Conservation (phyloP, 2,888 invertebrate species). For the Anagyrus pseudococci region DNA sequence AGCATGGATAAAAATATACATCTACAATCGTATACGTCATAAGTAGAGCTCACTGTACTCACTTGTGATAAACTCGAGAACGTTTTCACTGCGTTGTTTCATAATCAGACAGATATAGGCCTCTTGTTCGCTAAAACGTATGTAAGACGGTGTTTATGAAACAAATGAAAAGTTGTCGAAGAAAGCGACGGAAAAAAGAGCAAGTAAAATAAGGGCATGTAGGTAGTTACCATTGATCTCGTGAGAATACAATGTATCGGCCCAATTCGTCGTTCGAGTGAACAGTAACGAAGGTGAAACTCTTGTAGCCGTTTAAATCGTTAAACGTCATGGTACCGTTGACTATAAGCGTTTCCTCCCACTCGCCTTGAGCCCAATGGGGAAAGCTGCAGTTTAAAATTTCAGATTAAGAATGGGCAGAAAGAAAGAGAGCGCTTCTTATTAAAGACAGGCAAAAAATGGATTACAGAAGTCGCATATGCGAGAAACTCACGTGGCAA, state of each 20-base stretch:
- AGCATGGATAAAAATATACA: too few relatives aligned
- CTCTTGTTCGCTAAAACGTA: conserved; percentile 67
- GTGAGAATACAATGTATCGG: conserved; percentile 61
- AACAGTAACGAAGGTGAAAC: conserved; percentile 62
- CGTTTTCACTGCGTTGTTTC: conserved; percentile 67
- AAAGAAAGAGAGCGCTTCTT: background rate
- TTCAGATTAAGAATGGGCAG: background rate
- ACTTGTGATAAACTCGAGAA: conserved; percentile 66
- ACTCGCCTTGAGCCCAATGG: conserved; percentile 69
- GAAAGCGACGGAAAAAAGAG: background rate
- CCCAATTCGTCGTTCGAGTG: conserved; percentile 58
- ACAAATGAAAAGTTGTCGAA: background rate
- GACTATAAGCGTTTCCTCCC: conserved; percentile 66
- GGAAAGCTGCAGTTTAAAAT: conserved; percentile 63
- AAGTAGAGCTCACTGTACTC: too few relatives aligned
- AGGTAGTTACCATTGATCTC: conserved; percentile 64
- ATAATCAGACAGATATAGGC: conserved; percentile 68
- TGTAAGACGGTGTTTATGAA: too few relatives aligned
- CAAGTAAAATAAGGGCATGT: background rate
- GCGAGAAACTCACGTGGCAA: conserved; percentile 53
- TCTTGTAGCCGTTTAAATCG: conserved; percentile 62
- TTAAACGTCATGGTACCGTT: conserved; percentile 62
- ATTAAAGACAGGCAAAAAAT: background rate
- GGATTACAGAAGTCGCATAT: too few relatives aligned
- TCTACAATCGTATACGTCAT: background rate